Base-by-base conservation (phyloP, 2,888 invertebrate genomes). In the Brenthis ino region DNA sequence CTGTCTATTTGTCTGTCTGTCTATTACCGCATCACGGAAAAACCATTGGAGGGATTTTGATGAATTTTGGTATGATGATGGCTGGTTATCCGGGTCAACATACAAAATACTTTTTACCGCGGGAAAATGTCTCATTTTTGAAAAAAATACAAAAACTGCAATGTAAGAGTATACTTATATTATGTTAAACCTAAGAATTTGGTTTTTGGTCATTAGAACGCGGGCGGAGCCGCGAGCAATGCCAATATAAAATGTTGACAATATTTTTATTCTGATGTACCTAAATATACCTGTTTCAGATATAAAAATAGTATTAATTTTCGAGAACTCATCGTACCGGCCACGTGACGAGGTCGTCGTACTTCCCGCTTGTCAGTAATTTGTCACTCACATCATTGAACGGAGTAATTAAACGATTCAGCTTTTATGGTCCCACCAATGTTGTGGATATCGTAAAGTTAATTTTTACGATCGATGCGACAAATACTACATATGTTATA, bases 331-430 rank as follows among this genome's bases (percentile, higher is more conserved):
- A 56, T 24, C 37, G 67, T 51, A 43, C 56, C 28, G 56, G 16
- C 63, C 51, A 61, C 48, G 43, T 48, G 56, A 56, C 54, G 55
- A 57, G 64, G 72, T 54, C 50, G 55, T 55, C 53, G 68, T 57
- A 65, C 67, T 60, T 50, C 43, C 61, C 57, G 50, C 64, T 68
- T 58, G 74, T 74, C 73, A 63, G 74, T 71, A 74, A 76, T 75
- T 71, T 72, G 70, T 75, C 69, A 72, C 65, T 24, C 63, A 68
- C 74, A 71, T 73, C 70, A 72, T 70, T 73, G 72, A 65, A 64
- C 56, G 69, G 33, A 70, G 74, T 76, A 76, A 76, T 76, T 75
- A 74, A 76, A 72, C 71, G 65, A 71, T 71, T 72, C 72, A 55
- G 63, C 58, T 71, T 72, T 71, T 73, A 69, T 68, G 64, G 63